Conservation (phyloP, 2,888 invertebrate species). For the Chrysomela aeneicollis region DNA sequence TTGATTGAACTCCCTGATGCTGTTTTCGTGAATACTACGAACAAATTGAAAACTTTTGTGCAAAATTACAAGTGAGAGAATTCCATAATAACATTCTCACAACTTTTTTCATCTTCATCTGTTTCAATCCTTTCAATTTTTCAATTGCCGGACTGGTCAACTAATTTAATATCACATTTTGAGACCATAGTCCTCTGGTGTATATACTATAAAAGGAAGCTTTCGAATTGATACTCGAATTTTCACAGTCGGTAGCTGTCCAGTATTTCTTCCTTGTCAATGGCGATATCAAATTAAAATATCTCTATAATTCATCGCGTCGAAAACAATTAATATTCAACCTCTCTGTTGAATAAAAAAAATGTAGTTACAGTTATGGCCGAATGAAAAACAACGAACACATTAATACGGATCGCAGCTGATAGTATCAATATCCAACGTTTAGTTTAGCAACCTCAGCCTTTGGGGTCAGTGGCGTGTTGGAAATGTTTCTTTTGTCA, state of each 20-base stretch:
- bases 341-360: conserved; percentile 7
- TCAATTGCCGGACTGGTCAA: no score
- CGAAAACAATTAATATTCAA: conserved; percentile 16
- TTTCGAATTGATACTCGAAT: not conserved
- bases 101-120: no score
- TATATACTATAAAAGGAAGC: not conserved
- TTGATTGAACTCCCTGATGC: no score
- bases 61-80: no score
- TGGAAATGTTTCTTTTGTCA: no score
- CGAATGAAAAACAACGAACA: conserved; percentile 11
- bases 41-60: no score
- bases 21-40: no score
- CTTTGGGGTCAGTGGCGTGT: not conserved
- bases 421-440: conserved; percentile 11
- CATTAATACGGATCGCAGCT: conserved; percentile 17
- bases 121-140: no score
- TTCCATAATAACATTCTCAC: no score
- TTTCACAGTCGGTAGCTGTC: not conserved
- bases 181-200: no score
- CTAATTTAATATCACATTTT: no score
- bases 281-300: not conserved
- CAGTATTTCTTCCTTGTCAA: not conserved
- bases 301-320: conserved; percentile 3
- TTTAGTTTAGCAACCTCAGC: not conserved
- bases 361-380: conserved; percentile 15